Evolutionary conservation across 2,888 invertebrate species (phyloP).

Genomic region (Hypercompe scribonia): DNA sequence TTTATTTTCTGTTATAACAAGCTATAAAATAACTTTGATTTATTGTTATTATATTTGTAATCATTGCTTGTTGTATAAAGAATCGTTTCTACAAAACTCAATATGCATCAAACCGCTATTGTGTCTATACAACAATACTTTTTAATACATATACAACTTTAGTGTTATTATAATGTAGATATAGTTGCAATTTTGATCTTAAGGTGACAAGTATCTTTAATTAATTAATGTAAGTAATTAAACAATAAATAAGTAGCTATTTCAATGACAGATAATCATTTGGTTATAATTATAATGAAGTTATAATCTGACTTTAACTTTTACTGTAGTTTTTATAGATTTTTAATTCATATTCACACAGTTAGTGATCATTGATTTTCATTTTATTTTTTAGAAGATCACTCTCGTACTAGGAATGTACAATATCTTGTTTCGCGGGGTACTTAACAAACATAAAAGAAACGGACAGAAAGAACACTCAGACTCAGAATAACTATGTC

Average conservation of each 20-base stretch:
- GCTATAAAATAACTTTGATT: slow-evolving; percentile 47
- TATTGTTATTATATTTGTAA: slow-evolving; percentile 41
- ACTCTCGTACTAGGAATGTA: too few species aligned
- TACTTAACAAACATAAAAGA: too few species aligned
- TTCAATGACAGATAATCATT: not conserved
- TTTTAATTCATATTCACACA: too few species aligned
- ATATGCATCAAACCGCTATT: not conserved
- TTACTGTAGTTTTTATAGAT: not conserved
- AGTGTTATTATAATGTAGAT: not conserved
- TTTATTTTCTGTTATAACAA: slow-evolving; percentile 43
- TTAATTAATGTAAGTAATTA: not conserved
- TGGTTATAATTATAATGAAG: too few species aligned
- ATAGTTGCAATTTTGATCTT: not conserved
- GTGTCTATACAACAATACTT: not conserved
- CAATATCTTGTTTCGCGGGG: too few species aligned
- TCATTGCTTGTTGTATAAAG: slow-evolving; percentile 31
- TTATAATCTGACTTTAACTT: not conserved
- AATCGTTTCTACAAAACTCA: slow-evolving; percentile 25
- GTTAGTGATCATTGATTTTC: too few species aligned
- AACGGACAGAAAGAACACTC: too few species aligned
- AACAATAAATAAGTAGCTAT: not conserved
- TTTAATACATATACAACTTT: not conserved
- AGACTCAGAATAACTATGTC: too few species aligned
- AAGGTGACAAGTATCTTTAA: not conserved
- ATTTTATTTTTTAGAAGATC: too few species aligned